Conservation (phyloP, 37 sponge, comb jelly and placozoan genomes). For the Ianthella basta region DNA sequence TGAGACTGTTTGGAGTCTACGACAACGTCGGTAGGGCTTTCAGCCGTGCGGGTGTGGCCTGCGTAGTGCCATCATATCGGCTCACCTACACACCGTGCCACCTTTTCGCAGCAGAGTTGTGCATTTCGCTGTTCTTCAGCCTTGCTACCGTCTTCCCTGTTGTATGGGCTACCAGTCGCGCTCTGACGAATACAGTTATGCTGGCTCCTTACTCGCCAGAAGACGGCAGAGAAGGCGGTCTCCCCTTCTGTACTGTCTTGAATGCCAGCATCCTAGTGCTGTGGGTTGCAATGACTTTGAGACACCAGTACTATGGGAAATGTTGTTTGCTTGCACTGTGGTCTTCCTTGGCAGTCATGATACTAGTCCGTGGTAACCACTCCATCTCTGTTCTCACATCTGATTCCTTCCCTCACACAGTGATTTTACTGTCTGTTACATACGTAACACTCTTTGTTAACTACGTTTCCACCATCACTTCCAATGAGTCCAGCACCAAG, state of each 20-base stretch:
- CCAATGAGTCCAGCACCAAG: neutral
- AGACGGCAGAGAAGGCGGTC: neutral
- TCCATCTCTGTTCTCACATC: too few relatives aligned
- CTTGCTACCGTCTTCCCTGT: neutral
- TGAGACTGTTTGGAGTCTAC: slow-evolving; percentile 24
- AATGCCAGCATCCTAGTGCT: neutral
- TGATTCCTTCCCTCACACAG: too few relatives aligned
- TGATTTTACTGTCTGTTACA: too few relatives aligned
- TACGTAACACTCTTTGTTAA: too few relatives aligned
- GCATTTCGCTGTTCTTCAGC: neutral
- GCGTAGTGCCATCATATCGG: slow-evolving; percentile 18
- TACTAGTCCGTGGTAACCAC: too few relatives aligned
- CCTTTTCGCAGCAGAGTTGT: slow-evolving; percentile 5
- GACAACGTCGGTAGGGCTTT: slow-evolving; percentile 34
- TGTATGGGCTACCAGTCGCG: neutral
- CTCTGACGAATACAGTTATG: too few relatives aligned
- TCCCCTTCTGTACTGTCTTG: neutral
- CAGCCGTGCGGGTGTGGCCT: slow-evolving; percentile 26
- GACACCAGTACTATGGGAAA: neutral
- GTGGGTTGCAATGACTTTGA: slow-evolving; percentile 6
- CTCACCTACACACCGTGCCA: neutral
- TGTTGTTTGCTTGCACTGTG: neutral
- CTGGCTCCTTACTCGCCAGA: too few relatives aligned
- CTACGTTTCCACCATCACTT: too few relatives aligned
- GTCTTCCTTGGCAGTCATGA: neutral